These are phyloP conservation scores for Phalacrocorax aristotelis DNA, from an alignment of 2,113 vertebrate species.

Conservation along the genomic window DNA sequence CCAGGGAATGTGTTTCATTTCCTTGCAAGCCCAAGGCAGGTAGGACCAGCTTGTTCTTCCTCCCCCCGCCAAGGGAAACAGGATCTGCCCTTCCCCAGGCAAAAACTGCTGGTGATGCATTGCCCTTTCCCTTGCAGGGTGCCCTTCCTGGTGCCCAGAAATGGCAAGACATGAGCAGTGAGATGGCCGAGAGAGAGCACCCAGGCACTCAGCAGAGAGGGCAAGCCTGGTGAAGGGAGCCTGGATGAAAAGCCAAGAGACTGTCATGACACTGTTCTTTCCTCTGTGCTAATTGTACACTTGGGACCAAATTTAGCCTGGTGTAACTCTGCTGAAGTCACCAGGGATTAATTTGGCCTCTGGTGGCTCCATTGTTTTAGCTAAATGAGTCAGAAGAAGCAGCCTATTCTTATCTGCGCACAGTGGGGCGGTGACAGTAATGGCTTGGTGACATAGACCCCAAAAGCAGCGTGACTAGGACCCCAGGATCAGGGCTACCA, in stretches of 20 bases:
- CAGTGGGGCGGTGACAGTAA: constrained; percentile 32
- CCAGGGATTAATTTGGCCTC: constrained; percentile 56
- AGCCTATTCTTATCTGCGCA: constrained; percentile 47
- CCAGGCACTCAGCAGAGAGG: not conserved
- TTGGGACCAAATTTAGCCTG: constrained; percentile 64
- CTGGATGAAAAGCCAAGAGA: not conserved
- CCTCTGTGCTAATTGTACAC: constrained; percentile 10
- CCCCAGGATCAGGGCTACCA: not conserved
- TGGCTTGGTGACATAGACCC: constrained; percentile 4
- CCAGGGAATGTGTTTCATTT: not conserved
- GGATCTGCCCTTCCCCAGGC: not conserved
- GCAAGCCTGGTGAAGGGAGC: not conserved
- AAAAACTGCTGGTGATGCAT: not conserved
- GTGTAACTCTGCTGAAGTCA: constrained; percentile 41
- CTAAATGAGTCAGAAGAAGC: constrained; percentile 59
- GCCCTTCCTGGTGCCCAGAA: not conserved
- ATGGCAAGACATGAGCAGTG: not conserved
- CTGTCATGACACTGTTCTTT: not conserved
- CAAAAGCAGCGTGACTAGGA: not conserved
- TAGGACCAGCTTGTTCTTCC: not conserved
- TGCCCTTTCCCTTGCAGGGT: not conserved
- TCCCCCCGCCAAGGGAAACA: not conserved
- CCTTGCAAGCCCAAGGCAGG: not conserved
- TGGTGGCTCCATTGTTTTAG: constrained; percentile 57
- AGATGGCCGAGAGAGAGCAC: not conserved